Evolutionary conservation across 2,797 vertebrate species (phyloP).

Genomic region (Pseudochirops corinnae): DNA sequence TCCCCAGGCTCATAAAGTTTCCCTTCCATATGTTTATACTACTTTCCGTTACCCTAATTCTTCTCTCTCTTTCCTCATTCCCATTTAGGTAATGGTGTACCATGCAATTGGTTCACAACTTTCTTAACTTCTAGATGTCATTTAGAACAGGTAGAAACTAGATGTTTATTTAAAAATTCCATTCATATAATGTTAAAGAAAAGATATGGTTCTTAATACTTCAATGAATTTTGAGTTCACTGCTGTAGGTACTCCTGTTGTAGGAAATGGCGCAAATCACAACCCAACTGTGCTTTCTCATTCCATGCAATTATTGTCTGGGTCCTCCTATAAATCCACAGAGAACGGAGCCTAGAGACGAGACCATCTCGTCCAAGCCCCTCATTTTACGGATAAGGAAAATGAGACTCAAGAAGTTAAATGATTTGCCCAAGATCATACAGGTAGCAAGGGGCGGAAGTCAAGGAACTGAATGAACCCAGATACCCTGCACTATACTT

Average conservation of each 20-base stretch:
- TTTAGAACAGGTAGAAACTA: too few species aligned
- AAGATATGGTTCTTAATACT: not conserved
- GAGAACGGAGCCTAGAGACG: not conserved
- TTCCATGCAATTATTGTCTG: not conserved
- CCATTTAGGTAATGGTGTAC: too few species aligned
- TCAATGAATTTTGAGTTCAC: not conserved
- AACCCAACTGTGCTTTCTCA: not conserved
- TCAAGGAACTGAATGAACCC: not conserved
- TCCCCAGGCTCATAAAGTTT: too few species aligned
- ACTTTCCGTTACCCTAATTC: too few species aligned
- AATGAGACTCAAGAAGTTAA: not conserved
- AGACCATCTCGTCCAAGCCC: not conserved
- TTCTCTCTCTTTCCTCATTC: too few species aligned
- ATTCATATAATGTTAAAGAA: not conserved
- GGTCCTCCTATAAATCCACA: not conserved
- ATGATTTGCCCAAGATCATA: not conserved
- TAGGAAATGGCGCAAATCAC: not conserved
- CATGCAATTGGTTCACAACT: too few species aligned
- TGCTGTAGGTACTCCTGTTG: not conserved
- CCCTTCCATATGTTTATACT: too few species aligned
- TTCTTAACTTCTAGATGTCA: too few species aligned
- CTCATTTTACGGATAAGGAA: not conserved
- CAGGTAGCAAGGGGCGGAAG: not conserved
- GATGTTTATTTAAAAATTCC: too few species aligned
- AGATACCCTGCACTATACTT: not conserved